A percentile compares a stretch with the other conserved stretches of the same genome.
phyloP scores from a whole-genome alignment of 1,140 invertebrate species.

The Hyles vespertilio region DNA sequence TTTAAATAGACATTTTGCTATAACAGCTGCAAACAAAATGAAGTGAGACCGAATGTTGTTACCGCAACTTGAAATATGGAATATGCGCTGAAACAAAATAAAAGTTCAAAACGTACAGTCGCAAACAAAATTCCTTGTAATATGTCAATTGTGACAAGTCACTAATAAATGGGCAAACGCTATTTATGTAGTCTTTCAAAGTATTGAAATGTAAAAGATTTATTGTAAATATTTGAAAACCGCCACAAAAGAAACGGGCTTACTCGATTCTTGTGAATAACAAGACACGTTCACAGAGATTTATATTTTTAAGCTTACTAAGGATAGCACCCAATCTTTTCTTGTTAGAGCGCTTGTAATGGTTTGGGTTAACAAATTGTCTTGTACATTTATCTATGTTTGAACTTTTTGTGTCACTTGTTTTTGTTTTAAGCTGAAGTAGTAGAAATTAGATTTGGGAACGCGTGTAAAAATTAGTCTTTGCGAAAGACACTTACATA shows the following conservation, averaged over 20 bases:
- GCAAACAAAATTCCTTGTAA: conserved; percentile 18
- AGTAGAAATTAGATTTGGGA: too few species aligned
- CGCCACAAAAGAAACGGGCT: conserved; percentile 2
- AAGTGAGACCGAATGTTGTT: conserved; percentile 21
- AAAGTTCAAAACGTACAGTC: conserved; percentile 25
- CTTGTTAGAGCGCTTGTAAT: too few species aligned
- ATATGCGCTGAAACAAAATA: conserved; percentile 14
- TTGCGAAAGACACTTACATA: too few species aligned
- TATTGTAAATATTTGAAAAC: conserved; percentile 4
- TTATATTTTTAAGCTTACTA: background rate
- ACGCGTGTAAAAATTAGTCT: too few species aligned
- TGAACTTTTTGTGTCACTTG: background rate
- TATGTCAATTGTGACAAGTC: conserved; percentile 18
- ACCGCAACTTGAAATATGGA: conserved; percentile 28
- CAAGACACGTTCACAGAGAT: background rate
- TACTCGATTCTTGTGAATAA: background rate
- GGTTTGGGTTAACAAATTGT: background rate
- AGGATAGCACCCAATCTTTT: too few species aligned
- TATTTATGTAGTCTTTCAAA: conserved; percentile 6
- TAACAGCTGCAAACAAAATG: conserved; percentile 18
- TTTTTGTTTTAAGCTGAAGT: background rate
- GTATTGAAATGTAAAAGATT: conserved; percentile 5
- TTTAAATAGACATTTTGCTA: background rate
- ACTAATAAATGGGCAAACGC: conserved; percentile 8
- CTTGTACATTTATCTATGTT: conserved; percentile 1